A percentile compares a stretch with the other conserved stretches of the same genome.
Conservation (phyloP, 2,888 invertebrate genomes). For the Harpalus rufipes region DNA sequence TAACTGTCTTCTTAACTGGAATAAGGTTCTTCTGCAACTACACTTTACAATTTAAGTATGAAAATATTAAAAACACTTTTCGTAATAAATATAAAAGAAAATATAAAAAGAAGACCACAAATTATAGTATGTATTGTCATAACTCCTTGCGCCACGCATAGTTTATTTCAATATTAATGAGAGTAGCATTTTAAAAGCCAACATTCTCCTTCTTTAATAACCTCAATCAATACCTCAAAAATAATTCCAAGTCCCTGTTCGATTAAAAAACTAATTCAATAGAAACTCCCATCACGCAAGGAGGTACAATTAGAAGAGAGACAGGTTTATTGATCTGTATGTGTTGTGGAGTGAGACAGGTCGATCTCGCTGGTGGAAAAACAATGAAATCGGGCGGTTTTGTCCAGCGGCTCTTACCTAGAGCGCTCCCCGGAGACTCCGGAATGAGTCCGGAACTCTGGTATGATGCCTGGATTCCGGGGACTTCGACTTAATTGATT, state of each 20-base stretch:
- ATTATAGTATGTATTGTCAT: too few species aligned
- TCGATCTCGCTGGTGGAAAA: slow-evolving; percentile 24
- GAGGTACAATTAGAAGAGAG: slow-evolving; percentile 22
- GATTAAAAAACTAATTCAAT: slow-evolving; percentile 58
- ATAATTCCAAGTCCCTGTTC: slow-evolving; percentile 48
- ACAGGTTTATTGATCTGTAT: background rate
- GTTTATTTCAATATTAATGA: background rate
- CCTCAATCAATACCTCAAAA: slow-evolving; percentile 29
- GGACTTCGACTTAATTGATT: slow-evolving; percentile 44
- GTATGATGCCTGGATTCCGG: slow-evolving; percentile 34
- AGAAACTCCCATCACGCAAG: slow-evolving; percentile 40
- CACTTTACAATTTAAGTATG: too few species aligned
- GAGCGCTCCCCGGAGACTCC: slow-evolving; percentile 43
- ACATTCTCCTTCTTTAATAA: background rate
- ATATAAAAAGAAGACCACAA: too few species aligned
- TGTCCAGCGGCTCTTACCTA: slow-evolving; percentile 37
- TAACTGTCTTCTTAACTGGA: too few species aligned
- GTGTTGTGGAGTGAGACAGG: background rate
- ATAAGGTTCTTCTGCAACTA: too few species aligned
- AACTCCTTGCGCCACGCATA: too few species aligned
- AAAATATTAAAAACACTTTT: too few species aligned
- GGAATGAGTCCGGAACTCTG: slow-evolving; percentile 32
- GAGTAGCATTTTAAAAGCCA: background rate
- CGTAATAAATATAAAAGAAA: too few species aligned
- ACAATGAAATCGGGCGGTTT: slow-evolving; percentile 51